phyloP scores from a whole-genome alignment of 2,797 vertebrate genomes.

The Poecilia picta region DNA sequence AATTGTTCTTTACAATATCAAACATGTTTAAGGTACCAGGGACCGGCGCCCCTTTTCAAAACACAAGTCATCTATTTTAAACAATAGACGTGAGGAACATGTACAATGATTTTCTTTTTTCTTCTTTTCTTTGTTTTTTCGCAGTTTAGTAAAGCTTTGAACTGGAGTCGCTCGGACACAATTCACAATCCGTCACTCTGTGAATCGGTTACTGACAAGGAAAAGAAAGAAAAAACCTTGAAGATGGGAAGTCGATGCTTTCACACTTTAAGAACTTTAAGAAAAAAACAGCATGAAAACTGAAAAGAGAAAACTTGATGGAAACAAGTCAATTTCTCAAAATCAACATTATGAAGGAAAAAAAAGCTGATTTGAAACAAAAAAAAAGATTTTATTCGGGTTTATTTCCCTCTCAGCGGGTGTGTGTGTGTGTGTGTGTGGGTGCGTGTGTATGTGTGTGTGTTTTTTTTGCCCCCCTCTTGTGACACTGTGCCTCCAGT shows the following conservation, averaged over 20 bases:
- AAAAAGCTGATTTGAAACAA: conserved; percentile 52
- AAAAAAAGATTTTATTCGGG: conserved; percentile 74
- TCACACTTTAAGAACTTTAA: conserved; percentile 28
- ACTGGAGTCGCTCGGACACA: conserved; percentile 81
- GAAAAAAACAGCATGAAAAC: conserved; percentile 31
- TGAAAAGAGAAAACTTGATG: conserved; percentile 41
- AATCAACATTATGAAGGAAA: conserved; percentile 23
- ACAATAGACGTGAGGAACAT: conserved; percentile 95
- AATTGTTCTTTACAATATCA: conserved; percentile 94
- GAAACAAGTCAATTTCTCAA: conserved; percentile 32
- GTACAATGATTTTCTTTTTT: conserved; percentile 84
- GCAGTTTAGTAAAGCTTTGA: conserved; percentile 96
- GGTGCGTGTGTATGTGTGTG: no score
- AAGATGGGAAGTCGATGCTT: conserved; percentile 31
- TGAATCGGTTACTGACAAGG: conserved; percentile 39
- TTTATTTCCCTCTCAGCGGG: conserved; percentile 72
- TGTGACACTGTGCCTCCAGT: conserved; percentile 83
- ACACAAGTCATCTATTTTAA: conserved; percentile 99
- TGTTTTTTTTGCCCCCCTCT: conserved; percentile 72
- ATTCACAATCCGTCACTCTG: conserved; percentile 62
- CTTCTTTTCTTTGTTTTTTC: conserved; percentile 15
- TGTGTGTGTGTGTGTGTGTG: conserved; percentile 3
- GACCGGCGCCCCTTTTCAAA: conserved; percentile 83
- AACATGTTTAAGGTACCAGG: conserved; percentile 88
- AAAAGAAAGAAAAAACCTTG: conserved; percentile 28